Percentiles rank a stretch among this genome's conserved stretches.
phyloP scores from a whole-genome alignment of 30 jellyfish, hydroid and myxozoan genomes.

The Turritopsis rubra region DNA sequence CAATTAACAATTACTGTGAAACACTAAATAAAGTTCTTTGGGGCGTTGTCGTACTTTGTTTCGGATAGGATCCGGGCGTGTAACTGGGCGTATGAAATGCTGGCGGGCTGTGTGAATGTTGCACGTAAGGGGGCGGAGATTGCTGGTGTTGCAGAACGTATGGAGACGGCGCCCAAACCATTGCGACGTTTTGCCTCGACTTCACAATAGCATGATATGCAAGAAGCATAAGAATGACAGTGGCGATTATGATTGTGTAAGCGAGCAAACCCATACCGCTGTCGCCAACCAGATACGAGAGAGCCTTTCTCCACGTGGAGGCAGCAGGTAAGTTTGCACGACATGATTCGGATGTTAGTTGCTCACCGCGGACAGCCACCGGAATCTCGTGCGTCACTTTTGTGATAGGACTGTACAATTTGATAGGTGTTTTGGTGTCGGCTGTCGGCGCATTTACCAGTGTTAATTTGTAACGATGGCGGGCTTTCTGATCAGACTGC shows the following conservation, averaged over 20 bases:
- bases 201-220: slow-evolving; percentile 31
- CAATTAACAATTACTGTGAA: slow-evolving; percentile 49
- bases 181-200: slow-evolving; percentile 15
- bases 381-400: neutral
- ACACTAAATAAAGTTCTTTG: slow-evolving; percentile 57
- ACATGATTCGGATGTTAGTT: neutral
- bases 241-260: slow-evolving; percentile 47
- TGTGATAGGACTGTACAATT: slow-evolving; percentile 22
- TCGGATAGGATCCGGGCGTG: slow-evolving; percentile 14
- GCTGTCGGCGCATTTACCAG: neutral
- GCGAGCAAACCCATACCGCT: slow-evolving; percentile 32
- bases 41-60: slow-evolving; percentile 40
- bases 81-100: slow-evolving; percentile 36
- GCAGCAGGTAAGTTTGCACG: neutral
- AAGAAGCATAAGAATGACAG: slow-evolving; percentile 34
- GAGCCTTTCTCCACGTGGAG: neutral
- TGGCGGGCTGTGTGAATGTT: slow-evolving; percentile 20
- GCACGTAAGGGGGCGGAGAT: neutral
- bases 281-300: slow-evolving; percentile 10
- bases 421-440: slow-evolving; percentile 23
- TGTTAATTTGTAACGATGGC: slow-evolving; percentile 8
- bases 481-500: slow-evolving; percentile 6
- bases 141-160: slow-evolving; percentile 6
- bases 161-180: slow-evolving; percentile 21
- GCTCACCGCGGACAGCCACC: slow-evolving; percentile 8